A percentile compares a stretch with the other conserved stretches of the same genome.
These are phyloP conservation scores for Corythucha ciliata DNA, from an alignment of 2,888 invertebrate genomes.

Conservation along the genomic window DNA sequence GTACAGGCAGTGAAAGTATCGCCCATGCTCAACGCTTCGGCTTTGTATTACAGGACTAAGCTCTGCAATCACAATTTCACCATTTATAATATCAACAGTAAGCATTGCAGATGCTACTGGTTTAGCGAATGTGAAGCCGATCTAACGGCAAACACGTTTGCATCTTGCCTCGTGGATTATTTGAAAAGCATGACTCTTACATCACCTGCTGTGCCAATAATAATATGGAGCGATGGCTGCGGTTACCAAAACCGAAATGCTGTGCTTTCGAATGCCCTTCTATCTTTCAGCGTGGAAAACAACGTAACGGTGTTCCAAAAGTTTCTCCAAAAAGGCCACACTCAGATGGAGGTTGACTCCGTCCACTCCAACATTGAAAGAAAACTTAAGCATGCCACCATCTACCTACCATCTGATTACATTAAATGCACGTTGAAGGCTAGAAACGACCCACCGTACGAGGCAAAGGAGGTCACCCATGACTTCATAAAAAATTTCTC, in stretches of 20 bases:
- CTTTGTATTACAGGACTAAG: constrained; percentile 10
- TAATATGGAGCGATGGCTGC: constrained; percentile 18
- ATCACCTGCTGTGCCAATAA: neutral
- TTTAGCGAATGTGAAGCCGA: neutral
- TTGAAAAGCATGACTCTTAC: too few species aligned
- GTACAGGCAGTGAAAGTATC: neutral
- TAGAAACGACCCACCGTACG: too few species aligned
- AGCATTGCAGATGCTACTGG: constrained; percentile 3
- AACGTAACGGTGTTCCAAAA: neutral
- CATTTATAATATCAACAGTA: neutral
- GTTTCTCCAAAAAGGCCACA: too few species aligned
- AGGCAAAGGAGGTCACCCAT: too few species aligned
- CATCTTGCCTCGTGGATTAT: neutral
- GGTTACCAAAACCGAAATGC: constrained; percentile 34
- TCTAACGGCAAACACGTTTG: neutral
- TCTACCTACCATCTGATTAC: neutral
- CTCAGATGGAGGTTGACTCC: too few species aligned
- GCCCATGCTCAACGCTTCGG: constrained; percentile 11
- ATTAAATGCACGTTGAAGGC: neutral
- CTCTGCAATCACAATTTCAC: constrained; percentile 8
- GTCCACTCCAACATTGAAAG: neutral
- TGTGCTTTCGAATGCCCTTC: neutral
- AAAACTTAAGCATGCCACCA: neutral
- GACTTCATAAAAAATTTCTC: neutral
- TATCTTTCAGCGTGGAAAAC: neutral